Base-by-base conservation (phyloP, 2,797 vertebrate genomes). In the Myripristis murdjan region DNA sequence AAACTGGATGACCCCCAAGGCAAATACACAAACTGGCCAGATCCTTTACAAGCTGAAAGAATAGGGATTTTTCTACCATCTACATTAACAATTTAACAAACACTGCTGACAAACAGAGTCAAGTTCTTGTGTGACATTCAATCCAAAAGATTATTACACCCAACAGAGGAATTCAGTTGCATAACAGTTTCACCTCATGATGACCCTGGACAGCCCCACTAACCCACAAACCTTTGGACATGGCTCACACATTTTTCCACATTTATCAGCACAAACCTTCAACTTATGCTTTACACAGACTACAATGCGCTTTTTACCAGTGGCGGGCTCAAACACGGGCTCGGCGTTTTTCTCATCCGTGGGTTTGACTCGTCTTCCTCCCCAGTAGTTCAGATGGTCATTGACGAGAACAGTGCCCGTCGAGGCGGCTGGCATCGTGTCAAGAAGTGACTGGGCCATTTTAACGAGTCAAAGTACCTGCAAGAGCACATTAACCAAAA, bases 311-410 rank as follows among this genome's bases (percentile, higher is more conserved):
- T 28, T 6, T 28, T 77, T 85, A 97, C 98, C 98, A 6, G 97
- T 98, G 10, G 97, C 95, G 0, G 97, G 98, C 64, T 99, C 97
- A 7, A 93, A 97, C 0, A 97, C 95, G 2, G 95, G 91, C 81
- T 98, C 96, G 0, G 79, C 55, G 80, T 93, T 91, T 0, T 87
- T 90, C 11, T 89, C 68, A 24, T 95, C 92, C 0, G 64, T 55
- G 2, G 95, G 92, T 22, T 94, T 89, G 23, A 96, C 90, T 51
- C 96, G 93, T 65, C 64, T 72, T 0, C 97, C 98, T 0, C 68
- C 93, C 85, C 97, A 96, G 90, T 94, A 98, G 59, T 97, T 98
- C 53, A 99, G 94, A 0, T 92, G 93, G 12, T 96, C 95, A 0
- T 92, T 88, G 41, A 95, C 60, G 9, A 88, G 71, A 70, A 95